Base-by-base conservation (phyloP, 2,888 invertebrate genomes). In the Ellobium chinense region DNA sequence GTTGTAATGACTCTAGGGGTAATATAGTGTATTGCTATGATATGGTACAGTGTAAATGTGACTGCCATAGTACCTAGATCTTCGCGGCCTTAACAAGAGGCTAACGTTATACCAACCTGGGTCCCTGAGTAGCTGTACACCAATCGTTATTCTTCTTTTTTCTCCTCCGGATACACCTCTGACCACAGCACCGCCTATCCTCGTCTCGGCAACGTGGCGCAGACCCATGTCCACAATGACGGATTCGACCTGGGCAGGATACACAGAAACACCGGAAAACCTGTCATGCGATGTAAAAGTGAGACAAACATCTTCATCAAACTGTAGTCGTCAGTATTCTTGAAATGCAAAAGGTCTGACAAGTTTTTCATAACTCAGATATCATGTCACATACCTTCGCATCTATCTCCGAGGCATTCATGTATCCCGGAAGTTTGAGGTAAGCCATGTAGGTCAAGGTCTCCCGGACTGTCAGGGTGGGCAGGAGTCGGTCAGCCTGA, bases 191-290 rank as follows among this genome's bases (percentile, higher is more conserved):
- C 91, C 88, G 9, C 90, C 90, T 14, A 90, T 86, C 36, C 84
- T 84, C 1, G 86, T 84, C 90, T 96, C 95, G 0, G 97, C 96
- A 31, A 98, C 97, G 93, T 97, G 97, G 0, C 97, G 97, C 27
- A 99, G 93, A 0, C 99, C 98, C 88, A 99, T 94, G 92, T 99
- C 98, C 0, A 97, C 97, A 94, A 99, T 95, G 3, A 93, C 92
- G 88, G 91, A 82, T 36, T 88, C 83, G 2, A 91, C 90, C 90
- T 90, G 81, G 1, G 34, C 31, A n/a, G 29, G 12, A 56, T 9
- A 74, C 18, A 31, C 9, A 34, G 1, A 70, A 12, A n/a, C 27
- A 54, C 31, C 18, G 18, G 34, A 21, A n/a, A n/a, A n/a, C n/a
- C n/a, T n/a, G n/a, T n/a, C n/a, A n/a, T n/a, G n/a, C n/a, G n/a